phyloP scores from a whole-genome alignment of 2,888 invertebrate genomes.

The Drosophila dives region DNA sequence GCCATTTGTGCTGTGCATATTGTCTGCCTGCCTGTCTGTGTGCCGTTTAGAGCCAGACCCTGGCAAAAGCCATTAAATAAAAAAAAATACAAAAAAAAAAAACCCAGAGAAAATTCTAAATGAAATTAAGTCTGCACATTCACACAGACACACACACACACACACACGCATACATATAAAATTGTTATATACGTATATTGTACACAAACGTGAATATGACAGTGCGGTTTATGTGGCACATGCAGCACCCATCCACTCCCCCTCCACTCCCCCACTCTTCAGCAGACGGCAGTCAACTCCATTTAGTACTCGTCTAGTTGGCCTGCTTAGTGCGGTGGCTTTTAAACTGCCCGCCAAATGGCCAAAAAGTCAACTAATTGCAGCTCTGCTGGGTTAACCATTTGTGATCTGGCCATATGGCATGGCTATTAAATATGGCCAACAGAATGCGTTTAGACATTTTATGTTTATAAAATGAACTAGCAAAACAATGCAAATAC shows the following conservation, averaged over 20 bases:
- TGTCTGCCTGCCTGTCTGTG: conserved; percentile 51
- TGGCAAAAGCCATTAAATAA: conserved; percentile 17
- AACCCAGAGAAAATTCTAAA: conserved; percentile 32
- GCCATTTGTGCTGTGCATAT: conserved; percentile 42
- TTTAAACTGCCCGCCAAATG: conserved; percentile 39
- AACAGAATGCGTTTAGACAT: neutral
- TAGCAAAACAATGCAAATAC: neutral
- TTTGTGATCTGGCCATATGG: conserved; percentile 19
- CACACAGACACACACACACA: conserved; percentile 1
- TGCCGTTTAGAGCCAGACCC: conserved; percentile 20
- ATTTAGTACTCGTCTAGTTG: conserved; percentile 1
- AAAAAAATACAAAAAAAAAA: conserved; percentile 2
- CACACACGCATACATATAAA: no score
- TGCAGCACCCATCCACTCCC: neutral
- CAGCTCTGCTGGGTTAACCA: conserved; percentile 24
- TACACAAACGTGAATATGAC: conserved; percentile 1
- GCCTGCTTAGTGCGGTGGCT: conserved; percentile 28
- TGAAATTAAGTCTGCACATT: conserved; percentile 41
- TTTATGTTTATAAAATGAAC: neutral
- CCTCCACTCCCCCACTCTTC: neutral
- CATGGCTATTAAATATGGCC: conserved; percentile 16
- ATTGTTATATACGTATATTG: neutral
- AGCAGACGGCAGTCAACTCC: neutral
- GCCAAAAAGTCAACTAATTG: conserved; percentile 37
- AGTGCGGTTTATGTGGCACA: conserved; percentile 8